Evolutionary conservation across 2,797 vertebrate species (phyloP).

Genomic region (Rhodeus uyekii): DNA sequence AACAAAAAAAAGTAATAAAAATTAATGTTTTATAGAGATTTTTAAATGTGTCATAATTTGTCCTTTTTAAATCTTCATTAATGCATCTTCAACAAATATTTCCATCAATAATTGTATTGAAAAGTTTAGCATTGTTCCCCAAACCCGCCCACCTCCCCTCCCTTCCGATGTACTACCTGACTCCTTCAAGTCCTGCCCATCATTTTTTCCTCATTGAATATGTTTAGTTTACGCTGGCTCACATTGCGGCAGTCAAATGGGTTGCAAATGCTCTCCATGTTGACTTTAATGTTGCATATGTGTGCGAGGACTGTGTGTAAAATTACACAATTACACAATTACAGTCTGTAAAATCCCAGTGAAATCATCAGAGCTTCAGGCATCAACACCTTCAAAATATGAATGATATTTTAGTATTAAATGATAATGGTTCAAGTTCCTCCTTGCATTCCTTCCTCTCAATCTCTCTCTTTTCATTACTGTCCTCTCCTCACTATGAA

Average conservation of each 20-base stretch:
- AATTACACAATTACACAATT: neutral
- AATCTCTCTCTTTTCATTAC: conserved; percentile 8
- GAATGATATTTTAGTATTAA: conserved; percentile 33
- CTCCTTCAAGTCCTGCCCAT: neutral
- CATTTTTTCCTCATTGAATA: neutral
- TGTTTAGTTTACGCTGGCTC: neutral
- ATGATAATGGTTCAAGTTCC: conserved; percentile 22
- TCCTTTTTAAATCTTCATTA: neutral
- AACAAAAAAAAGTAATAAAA: too few relatives aligned
- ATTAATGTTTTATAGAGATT: neutral
- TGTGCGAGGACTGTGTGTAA: neutral
- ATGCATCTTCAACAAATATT: neutral
- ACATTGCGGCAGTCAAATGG: neutral
- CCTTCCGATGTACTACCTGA: neutral
- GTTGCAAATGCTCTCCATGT: neutral
- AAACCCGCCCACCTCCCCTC: too few relatives aligned
- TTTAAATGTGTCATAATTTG: neutral
- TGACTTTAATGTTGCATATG: neutral
- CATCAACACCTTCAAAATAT: conserved; percentile 48
- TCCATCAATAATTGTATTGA: neutral
- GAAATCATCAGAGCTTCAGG: conserved; percentile 48
- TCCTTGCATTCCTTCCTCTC: conserved; percentile 1
- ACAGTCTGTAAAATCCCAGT: conserved; percentile 57
- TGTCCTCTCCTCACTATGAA: neutral
- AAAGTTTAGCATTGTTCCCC: too few relatives aligned